These are phyloP conservation scores for Vespertilio murinus DNA, from an alignment of 2,797 vertebrate genomes.

Conservation along the genomic window DNA sequence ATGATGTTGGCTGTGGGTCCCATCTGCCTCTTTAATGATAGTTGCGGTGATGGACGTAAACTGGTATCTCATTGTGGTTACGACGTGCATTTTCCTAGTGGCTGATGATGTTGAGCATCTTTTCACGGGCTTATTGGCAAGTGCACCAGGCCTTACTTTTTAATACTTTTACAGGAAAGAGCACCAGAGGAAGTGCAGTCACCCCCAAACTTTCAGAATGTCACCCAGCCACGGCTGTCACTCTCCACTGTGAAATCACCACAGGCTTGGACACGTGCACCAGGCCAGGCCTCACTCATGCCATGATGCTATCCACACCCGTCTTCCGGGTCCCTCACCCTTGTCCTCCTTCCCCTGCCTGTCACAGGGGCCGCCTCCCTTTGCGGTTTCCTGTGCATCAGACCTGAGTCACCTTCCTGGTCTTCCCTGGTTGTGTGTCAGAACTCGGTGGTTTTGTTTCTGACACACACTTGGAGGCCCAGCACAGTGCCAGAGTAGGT, in stretches of 20 bases:
- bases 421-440: not conserved
- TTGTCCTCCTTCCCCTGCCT: not conserved
- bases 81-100: not conserved
- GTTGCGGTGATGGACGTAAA: not conserved
- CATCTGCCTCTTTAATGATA: not conserved
- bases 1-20: no score
- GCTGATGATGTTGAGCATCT: not conserved
- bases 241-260: rapidly evolving
- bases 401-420: not conserved
- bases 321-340: not conserved
- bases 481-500: not conserved
- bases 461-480: not conserved
- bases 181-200: not conserved
- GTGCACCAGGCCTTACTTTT: not conserved
- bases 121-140: not conserved
- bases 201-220: not conserved
- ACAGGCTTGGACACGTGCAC: not conserved
- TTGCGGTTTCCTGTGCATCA: not conserved
- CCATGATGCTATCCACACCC: not conserved
- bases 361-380: not conserved
- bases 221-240: no score
- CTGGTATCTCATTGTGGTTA: not conserved
- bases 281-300: not conserved
- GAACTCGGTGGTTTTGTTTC: not conserved
- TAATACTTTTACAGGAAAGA: not conserved